Percentiles rank a stretch among this genome's conserved stretches.
Conservation (phyloP, 2,888 invertebrate species). For the Pseudoips prasinana region DNA sequence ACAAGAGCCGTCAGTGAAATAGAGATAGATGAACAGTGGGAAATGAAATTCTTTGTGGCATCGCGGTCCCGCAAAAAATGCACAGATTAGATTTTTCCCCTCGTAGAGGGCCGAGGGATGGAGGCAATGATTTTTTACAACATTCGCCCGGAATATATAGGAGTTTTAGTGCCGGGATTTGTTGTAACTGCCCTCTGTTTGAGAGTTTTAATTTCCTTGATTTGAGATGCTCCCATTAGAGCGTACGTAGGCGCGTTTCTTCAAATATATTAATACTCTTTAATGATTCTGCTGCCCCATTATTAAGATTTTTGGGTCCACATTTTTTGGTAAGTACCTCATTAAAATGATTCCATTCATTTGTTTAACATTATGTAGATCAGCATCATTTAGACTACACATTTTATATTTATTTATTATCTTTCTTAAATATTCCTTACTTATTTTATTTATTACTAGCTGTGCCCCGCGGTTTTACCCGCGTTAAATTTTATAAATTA, state of each 20-base stretch:
- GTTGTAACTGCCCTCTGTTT: slow-evolving; percentile 77
- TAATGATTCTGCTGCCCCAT: background rate
- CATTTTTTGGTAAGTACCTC: too few species aligned
- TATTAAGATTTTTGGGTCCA: too few species aligned
- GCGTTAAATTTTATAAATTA: too few species aligned
- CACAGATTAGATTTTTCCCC: slow-evolving; percentile 83
- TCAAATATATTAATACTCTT: background rate
- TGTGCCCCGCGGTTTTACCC: too few species aligned
- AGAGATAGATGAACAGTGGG: slow-evolving; percentile 83
- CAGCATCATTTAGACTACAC: too few species aligned
- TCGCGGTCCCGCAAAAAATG: slow-evolving; percentile 83
- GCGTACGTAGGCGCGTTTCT: slow-evolving; percentile 22
- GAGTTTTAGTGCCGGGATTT: slow-evolving; percentile 79
- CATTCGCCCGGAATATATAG: slow-evolving; percentile 75
- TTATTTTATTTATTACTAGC: too few species aligned
- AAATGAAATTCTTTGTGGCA: slow-evolving; percentile 84
- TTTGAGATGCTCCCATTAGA: slow-evolving; percentile 48
- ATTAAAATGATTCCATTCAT: too few species aligned
- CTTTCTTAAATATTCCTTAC: too few species aligned
- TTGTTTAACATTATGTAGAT: too few species aligned
- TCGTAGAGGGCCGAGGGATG: slow-evolving; percentile 74
- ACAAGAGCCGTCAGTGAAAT: slow-evolving; percentile 82
- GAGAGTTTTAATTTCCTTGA: slow-evolving; percentile 80
- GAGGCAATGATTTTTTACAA: slow-evolving; percentile 82
- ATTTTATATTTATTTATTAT: too few species aligned